Base-by-base conservation (phyloP, 2,888 invertebrate genomes). In the Ennomos erosarius region DNA sequence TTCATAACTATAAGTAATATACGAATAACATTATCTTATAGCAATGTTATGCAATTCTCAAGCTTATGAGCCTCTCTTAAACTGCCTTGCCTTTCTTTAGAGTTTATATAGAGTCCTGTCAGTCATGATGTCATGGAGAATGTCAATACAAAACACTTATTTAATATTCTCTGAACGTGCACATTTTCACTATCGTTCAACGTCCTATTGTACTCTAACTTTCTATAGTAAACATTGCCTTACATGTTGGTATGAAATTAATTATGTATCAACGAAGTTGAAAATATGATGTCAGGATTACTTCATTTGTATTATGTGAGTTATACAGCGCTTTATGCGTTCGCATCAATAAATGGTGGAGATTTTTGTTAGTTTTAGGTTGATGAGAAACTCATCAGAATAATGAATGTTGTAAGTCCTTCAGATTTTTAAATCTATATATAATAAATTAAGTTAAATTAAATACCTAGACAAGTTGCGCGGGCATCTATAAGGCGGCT, bases 121-220 rank as follows among this genome's bases (percentile, higher is more conserved):
- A 11, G 42, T 46, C 51, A 53, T 54, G 46, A 46, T 55, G 71
- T 71, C 70, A 63, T 67, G 70, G 69, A 58, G 4, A 40, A 1
- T 67, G 62, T 66, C 69, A 65, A 68, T 71, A 76, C 72, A 69
- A 78, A 76, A 75, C 73, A 69, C 72, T 68, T 69, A 16, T 13
- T 90, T 85, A 71, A 64, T 84, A 90, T 90, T 81, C 90, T 71
- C 48, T 54, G 56, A 62, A 58, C 77, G 74, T 64, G 39, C 57
- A 63, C 69, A 80, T 84, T 91, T 91, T 91, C 91, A 90, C 91
- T 91, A 87, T 91, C 91, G 80, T 88, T 89, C 82, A 85, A 82
- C 82, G 85, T 81, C 71, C 78, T 77, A 87, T 86, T 87, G 84
- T 86, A 73, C 74, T 71, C 59, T 77, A 81, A 86, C 91, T 91